Percentiles rank a stretch among this genome's conserved stretches.
phyloP scores from a whole-genome alignment of 1,140 invertebrate genomes.

The Drosophila ambigua region DNA sequence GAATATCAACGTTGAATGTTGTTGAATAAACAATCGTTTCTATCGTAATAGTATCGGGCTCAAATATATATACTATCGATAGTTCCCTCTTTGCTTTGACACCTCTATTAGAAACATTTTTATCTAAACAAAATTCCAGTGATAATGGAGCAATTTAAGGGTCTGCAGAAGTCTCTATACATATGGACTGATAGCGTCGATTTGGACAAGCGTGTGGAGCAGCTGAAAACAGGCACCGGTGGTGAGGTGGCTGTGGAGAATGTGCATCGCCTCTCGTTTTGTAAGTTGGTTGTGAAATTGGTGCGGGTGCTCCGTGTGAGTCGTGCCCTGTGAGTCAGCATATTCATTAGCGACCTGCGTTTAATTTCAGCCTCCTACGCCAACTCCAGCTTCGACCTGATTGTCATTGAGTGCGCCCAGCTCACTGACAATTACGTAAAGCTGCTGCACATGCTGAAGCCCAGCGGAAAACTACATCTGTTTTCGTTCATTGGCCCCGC shows the following conservation, averaged over 20 bases:
- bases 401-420: constrained; percentile 86
- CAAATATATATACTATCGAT: no score
- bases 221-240: constrained; percentile 60
- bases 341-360: constrained; percentile 24
- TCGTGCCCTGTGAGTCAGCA: constrained; percentile 60
- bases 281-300: constrained; percentile 49
- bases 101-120: constrained; percentile 4
- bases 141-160: constrained; percentile 75
- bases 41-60: no score
- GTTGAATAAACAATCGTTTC: no score
- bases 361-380: constrained; percentile 84
- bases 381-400: constrained; percentile 86
- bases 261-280: constrained; percentile 75
- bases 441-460: constrained; percentile 86
- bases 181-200: constrained; percentile 73
- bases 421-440: constrained; percentile 85
- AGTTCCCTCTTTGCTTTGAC: no score
- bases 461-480: constrained; percentile 85
- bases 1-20: neutral
- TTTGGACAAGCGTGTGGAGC: constrained; percentile 64
- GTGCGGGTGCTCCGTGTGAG: neutral
- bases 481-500: constrained; percentile 82
- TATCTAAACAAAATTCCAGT: constrained; percentile 20
- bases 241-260: constrained; percentile 78
- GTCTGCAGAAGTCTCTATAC: constrained; percentile 64